phyloP scores from a whole-genome alignment of 2,888 invertebrate species.

The Mimachlamys varia region DNA sequence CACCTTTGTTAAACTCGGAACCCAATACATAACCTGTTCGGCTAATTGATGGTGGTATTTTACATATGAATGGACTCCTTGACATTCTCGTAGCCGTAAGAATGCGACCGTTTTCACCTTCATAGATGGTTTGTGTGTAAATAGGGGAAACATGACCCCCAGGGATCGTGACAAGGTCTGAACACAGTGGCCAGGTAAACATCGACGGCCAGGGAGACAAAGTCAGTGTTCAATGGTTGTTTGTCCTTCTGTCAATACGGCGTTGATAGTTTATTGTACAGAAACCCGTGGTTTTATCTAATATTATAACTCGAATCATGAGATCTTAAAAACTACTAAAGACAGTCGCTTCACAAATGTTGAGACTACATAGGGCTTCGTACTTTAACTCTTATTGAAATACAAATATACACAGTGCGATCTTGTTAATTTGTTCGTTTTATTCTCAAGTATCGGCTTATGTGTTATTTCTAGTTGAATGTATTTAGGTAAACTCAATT shows the following conservation, averaged over 20 bases:
- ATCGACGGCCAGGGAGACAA: neutral
- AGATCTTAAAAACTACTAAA: neutral
- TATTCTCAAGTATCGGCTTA: neutral
- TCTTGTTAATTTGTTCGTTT: neutral
- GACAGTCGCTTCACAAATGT: neutral
- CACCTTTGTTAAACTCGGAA: neutral
- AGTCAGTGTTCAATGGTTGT: neutral
- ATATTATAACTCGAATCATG: too few species aligned
- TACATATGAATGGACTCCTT: neutral
- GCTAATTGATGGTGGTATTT: neutral
- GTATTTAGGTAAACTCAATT: neutral
- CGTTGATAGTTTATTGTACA: neutral
- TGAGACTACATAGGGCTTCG: neutral
- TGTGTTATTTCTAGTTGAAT: neutral
- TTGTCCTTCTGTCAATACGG: neutral
- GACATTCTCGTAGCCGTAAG: neutral
- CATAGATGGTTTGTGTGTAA: neutral
- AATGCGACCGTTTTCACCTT: neutral
- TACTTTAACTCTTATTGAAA: neutral
- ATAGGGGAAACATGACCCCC: neutral
- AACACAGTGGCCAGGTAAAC: neutral
- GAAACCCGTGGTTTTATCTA: neutral
- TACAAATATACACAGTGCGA: neutral
- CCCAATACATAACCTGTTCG: neutral
- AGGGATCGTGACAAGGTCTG: conserved; percentile 1